Base-by-base conservation (phyloP, 37 sponge, comb jelly and placozoan species). In the Petrosia ficiformis region DNA sequence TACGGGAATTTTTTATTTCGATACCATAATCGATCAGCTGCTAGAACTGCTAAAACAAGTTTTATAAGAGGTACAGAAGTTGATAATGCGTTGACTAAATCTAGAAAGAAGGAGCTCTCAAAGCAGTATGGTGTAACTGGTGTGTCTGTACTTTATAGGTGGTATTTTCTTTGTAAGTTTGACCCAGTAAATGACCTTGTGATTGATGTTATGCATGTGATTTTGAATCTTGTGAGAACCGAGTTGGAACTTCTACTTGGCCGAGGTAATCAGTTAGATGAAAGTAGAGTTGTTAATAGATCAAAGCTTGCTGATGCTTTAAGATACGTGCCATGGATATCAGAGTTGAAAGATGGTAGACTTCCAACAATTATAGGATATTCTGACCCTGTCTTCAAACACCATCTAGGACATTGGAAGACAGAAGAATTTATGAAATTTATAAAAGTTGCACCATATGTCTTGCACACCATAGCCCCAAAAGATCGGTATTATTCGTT, bases 261-360 rank as follows among this genome's bases (percentile, higher is more conserved):
- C n/a, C n/a, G n/a, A n/a, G n/a, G n/a, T n/a, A n/a, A n/a, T n/a
- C n/a, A n/a, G n/a, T n/a, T n/a, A n/a, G n/a, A n/a, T n/a, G n/a
- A n/a, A n/a, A n/a, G n/a, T 72, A 30, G 73, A 77, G 42, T 28
- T 42, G 41, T n/a, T n/a, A n/a, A n/a, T n/a, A n/a, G n/a, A n/a
- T n/a, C n/a, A n/a, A n/a, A n/a, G n/a, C n/a, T n/a, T n/a, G n/a
- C n/a, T n/a, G n/a, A 39, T 71, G 26, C 21, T 72, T 40, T 28
- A 36, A 25, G 4, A 71, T 41, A 21, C 3, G 24, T 43, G 26
- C 16, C 44, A 40, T 37, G 38, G 21, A n/a, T 24, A 40, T 30
- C 48, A 81, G 82, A 73, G 65, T 44, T 81, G 48, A 81, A 81
- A 30, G 36, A 30, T 81, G 82, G 74, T 10, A 61, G 82, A 81